Percentiles rank a stretch among this genome's conserved stretches.
Conservation (phyloP, 2,797 vertebrate genomes). For the Yasuhikotakia modesta region DNA sequence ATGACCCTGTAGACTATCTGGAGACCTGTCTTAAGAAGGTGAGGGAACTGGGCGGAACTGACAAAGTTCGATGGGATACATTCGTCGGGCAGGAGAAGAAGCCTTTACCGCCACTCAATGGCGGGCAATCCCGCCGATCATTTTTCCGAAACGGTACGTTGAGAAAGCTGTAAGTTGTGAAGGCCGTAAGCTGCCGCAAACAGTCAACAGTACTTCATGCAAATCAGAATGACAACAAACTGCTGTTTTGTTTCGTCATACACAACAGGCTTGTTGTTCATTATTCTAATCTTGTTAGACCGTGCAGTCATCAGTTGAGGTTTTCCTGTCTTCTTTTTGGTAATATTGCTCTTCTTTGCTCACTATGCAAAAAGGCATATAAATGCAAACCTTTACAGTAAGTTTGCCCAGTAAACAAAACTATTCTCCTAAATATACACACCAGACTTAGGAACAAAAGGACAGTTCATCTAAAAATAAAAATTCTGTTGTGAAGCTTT, state of each 20-base stretch:
- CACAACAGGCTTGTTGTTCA: conserved; percentile 8
- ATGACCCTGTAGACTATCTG: conserved; percentile 94
- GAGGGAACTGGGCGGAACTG: conserved; percentile 89
- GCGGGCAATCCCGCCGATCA: conserved; percentile 90
- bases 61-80: conserved; percentile 96
- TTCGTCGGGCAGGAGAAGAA: conserved; percentile 97
- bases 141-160: conserved; percentile 94
- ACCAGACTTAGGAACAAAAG: neutral
- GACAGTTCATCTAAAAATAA: neutral
- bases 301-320: conserved; percentile 2
- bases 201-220: neutral
- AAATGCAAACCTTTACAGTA: conserved; percentile 50
- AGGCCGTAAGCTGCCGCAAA: neutral
- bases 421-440: neutral
- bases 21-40: conserved; percentile 93
- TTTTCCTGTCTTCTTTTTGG: conserved; percentile 13
- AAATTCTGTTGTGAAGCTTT: no score
- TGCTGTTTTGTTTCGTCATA: neutral
- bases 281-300: conserved; percentile 4
- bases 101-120: conserved; percentile 91
- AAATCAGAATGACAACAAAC: conserved; percentile 20
- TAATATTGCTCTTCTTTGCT: conserved; percentile 9
- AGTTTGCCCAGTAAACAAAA: conserved; percentile 46
- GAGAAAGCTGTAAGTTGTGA: neutral
- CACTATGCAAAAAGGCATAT: conserved; percentile 26